Evolutionary conservation across 2,113 vertebrate species (phyloP), one percentile per base, ranked within the genome.

Genomic region (Microtus montanus): DNA sequence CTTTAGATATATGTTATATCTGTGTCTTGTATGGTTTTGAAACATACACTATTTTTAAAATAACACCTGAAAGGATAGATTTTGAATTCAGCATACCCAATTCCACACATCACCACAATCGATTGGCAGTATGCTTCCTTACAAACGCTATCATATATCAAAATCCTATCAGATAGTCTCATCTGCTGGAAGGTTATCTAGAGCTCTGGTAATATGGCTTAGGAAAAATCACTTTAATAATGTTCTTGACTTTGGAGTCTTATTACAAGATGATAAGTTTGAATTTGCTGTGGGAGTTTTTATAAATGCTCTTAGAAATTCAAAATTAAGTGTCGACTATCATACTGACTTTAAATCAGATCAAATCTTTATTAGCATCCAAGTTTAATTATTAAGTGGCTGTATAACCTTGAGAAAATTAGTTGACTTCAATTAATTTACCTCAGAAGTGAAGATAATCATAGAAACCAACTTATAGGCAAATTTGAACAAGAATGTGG

Each of bases 361-460:
- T 66, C 35, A 75, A 44, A 49, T 1, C 0, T 78, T 82, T 95
- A 77, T 87, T 82, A 14, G 8, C 35, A 90, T 64, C 30, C 11
- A 85, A 52, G 10, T 90, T 90, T 84, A n/a, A 85, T 85, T 88
- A 71, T 61, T 58, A 71, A 88, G 41, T n/a, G n/a, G 4, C 19
- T 41, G 2, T 61, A 15, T 90, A 85, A 82, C 38, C n/a, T 93
- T 77, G 66, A 61, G 71, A 61, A 94, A 90, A 22, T 90, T 58
- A 58, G 63, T 80, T 97, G 87, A 58, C 38, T 95, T 83, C 20
- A 90, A 75, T 85, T 71, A 84, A 28, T 90, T 95, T 83, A 85
- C 75, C 38, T 73, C 89, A 79, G 71, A 88, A 77, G 30, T 85
- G 44, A 95, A 10, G 41, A 92, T 38, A 68, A 75, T 38, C 70